A percentile compares a stretch with the other conserved stretches of the same genome.
phyloP scores from a whole-genome alignment of 2,113 vertebrate genomes.

The Oenanthe melanoleuca region DNA sequence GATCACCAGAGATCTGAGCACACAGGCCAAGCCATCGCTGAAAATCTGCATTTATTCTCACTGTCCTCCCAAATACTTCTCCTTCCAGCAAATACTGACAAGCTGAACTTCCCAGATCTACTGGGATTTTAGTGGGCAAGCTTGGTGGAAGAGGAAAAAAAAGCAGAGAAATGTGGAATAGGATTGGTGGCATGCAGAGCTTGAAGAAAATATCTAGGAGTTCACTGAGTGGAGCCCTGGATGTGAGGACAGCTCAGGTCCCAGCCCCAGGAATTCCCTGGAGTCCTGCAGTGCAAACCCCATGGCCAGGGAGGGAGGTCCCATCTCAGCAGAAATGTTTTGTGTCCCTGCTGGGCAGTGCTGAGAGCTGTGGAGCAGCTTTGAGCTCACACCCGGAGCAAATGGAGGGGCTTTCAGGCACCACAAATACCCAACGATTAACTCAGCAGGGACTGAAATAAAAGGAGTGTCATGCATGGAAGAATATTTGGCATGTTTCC shows the following conservation, averaged over 20 bases:
- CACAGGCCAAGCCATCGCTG: neutral
- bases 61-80: neutral
- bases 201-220: neutral
- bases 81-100: neutral
- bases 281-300: neutral
- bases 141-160: neutral
- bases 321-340: neutral
- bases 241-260: neutral
- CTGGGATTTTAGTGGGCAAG: neutral
- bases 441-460: slow-evolving; percentile 5
- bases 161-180: neutral
- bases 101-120: neutral
- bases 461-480: slow-evolving; percentile 1
- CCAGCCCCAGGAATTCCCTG: neutral
- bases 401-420: neutral
- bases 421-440: slow-evolving; percentile 36
- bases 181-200: neutral
- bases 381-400: slow-evolving; percentile 3
- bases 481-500: slow-evolving; percentile 61
- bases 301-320: neutral
- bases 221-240: neutral
- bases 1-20: neutral
- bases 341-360: neutral
- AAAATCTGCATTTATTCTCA: neutral
- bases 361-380: neutral